A percentile compares a stretch with the other conserved stretches of the same genome.
These are phyloP conservation scores for Alouatta palliata DNA, from an alignment of 2,113 vertebrate species.

Conservation along the genomic window DNA sequence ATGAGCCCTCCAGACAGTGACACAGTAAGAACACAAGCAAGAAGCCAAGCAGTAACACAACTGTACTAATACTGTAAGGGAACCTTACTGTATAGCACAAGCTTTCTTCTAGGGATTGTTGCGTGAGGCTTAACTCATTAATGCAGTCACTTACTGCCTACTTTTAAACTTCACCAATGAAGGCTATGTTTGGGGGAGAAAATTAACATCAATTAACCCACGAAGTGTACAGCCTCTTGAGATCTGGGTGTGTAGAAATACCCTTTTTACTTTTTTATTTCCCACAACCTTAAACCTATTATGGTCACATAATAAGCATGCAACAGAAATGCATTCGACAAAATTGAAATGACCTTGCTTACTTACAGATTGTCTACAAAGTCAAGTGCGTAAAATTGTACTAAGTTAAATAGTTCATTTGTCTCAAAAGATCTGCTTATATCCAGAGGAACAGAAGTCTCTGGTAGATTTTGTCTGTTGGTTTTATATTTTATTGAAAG, in stretches of 20 bases:
- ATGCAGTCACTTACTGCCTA: background rate
- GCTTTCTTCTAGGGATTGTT: background rate
- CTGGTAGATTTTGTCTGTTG: background rate
- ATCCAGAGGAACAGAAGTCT: background rate
- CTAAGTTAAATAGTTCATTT: constrained; percentile 16
- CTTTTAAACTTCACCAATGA: background rate
- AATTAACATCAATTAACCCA: background rate
- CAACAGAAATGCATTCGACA: background rate
- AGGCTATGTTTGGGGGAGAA: background rate
- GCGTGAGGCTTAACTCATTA: background rate
- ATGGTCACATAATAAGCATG: background rate
- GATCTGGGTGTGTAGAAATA: background rate
- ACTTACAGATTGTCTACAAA: background rate
- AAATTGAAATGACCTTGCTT: background rate
- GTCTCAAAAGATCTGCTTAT: constrained; percentile 7
- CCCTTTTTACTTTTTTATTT: background rate
- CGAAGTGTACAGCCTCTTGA: background rate
- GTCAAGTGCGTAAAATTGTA: background rate
- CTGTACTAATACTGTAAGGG: background rate
- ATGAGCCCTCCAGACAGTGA: background rate
- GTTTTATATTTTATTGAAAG: constrained; percentile 46
- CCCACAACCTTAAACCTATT: background rate
- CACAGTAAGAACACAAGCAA: background rate
- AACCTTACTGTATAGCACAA: background rate
- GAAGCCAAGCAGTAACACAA: background rate